Evolutionary conservation across 2,888 invertebrate species (phyloP), one percentile per base, ranked within the genome.

Genomic region (Halocaridina rubra): DNA sequence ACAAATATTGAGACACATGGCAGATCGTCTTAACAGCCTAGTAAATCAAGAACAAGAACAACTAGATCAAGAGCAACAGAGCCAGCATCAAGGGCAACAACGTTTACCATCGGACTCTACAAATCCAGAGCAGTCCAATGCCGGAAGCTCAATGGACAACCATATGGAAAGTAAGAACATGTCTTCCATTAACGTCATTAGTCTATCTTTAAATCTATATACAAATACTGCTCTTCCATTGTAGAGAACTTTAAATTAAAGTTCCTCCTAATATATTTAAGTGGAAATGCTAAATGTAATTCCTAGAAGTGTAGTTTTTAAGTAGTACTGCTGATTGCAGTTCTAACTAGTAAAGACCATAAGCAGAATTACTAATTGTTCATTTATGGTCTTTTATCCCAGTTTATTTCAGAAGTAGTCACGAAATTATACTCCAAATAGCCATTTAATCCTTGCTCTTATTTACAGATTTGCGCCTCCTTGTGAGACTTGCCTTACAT

Each of bases 391-490:
- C 53, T 53, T 53, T 5, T 53, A 7, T 16, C 53, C 53, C 16
- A n/a, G n/a, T n/a, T n/a, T n/a, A n/a, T n/a, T n/a, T n/a, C n/a
- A n/a, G n/a, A n/a, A n/a, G n/a, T n/a, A n/a, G n/a, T n/a, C n/a
- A n/a, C n/a, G n/a, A n/a, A n/a, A n/a, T n/a, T n/a, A n/a, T n/a
- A n/a, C n/a, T n/a, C n/a, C n/a, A n/a, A n/a, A n/a, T n/a, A n/a
- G n/a, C n/a, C n/a, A n/a, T n/a, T n/a, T n/a, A n/a, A n/a, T n/a
- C n/a, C n/a, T n/a, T n/a, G n/a, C n/a, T n/a, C 24, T 33, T 78
- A 61, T 32, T 67, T 81, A 53, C 86, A 86, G 86, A 86, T 69
- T 72, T 86, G 10, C 81, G 86, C 13, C 46, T 86, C 13, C 74
- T 86, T 57, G 81, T 86, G 29, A 72, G 82, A 30, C 57, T 86